phyloP scores from a whole-genome alignment of 2,113 vertebrate genomes.

The Takifugu bimaculatus region DNA sequence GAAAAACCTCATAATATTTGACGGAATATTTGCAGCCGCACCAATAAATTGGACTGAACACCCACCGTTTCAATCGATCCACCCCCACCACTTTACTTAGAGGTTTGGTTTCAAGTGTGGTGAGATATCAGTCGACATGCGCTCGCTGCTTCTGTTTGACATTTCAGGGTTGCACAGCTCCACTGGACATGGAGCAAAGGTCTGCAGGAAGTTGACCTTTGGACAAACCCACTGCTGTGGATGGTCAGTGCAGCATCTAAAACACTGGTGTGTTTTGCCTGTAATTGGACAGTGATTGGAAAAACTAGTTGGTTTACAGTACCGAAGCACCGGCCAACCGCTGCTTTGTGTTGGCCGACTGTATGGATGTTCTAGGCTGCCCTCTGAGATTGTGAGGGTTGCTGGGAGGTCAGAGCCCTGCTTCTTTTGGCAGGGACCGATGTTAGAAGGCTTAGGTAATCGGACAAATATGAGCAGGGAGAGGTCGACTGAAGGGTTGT shows the following conservation, averaged over 20 bases:
- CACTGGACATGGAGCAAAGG: background rate
- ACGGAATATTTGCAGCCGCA: no score
- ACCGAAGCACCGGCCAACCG: background rate
- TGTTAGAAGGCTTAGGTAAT: constrained; percentile 37
- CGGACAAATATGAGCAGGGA: constrained; percentile 48
- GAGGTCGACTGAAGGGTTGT: constrained; percentile 17
- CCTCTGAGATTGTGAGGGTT: constrained; percentile 21
- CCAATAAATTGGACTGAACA: no score
- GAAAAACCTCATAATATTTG: no score
- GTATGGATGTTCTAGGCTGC: constrained; percentile 37
- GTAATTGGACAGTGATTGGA: no score
- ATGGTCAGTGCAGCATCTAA: background rate
- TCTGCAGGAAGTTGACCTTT: constrained; percentile 3
- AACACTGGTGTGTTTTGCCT: no score
- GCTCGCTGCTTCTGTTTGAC: constrained; percentile 12
- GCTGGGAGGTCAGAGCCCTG: constrained; percentile 33
- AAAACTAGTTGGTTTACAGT: background rate
- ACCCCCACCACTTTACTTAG: background rate
- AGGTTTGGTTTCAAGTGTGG: background rate
- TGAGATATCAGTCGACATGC: background rate
- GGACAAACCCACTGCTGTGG: background rate
- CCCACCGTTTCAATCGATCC: background rate
- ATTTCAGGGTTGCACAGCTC: constrained; percentile 17
- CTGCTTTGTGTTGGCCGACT: background rate
- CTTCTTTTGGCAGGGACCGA: constrained; percentile 40